Percentiles rank a stretch among this genome's conserved stretches.
Evolutionary conservation across 2,113 vertebrate genomes (phyloP).

Genomic region (Melanerpes aurifrons): DNA sequence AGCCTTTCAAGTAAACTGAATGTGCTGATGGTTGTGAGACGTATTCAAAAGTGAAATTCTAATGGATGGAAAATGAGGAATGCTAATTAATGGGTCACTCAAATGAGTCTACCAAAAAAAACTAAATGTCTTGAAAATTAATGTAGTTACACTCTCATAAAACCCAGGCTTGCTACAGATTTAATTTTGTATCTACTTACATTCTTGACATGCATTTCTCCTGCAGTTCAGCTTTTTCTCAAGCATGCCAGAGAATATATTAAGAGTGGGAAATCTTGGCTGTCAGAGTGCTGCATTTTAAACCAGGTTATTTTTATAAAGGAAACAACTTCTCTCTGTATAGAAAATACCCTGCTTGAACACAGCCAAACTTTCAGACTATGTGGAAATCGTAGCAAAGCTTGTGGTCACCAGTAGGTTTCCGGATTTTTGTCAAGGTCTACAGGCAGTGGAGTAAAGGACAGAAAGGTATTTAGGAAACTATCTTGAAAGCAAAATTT

Average conservation of each 20-base stretch:
- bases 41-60: neutral
- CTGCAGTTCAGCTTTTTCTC: neutral
- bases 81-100: neutral
- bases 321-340: neutral
- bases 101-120: neutral
- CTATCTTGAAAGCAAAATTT: neutral
- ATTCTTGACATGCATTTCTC: neutral
- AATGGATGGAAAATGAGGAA: neutral
- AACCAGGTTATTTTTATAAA: neutral
- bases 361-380: neutral
- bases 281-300: neutral
- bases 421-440: neutral
- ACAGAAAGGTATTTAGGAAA: neutral
- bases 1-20: neutral
- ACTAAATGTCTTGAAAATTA: neutral
- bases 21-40: neutral
- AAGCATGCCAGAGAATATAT: neutral
- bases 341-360: neutral
- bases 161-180: neutral
- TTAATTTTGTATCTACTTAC: neutral
- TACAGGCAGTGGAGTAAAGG: neutral
- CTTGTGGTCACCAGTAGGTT: neutral
- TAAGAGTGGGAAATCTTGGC: neutral
- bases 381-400: neutral
- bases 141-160: neutral